These are phyloP conservation scores for Falco punctatus DNA, from an alignment of 2,113 vertebrate genomes.

Conservation along the genomic window DNA sequence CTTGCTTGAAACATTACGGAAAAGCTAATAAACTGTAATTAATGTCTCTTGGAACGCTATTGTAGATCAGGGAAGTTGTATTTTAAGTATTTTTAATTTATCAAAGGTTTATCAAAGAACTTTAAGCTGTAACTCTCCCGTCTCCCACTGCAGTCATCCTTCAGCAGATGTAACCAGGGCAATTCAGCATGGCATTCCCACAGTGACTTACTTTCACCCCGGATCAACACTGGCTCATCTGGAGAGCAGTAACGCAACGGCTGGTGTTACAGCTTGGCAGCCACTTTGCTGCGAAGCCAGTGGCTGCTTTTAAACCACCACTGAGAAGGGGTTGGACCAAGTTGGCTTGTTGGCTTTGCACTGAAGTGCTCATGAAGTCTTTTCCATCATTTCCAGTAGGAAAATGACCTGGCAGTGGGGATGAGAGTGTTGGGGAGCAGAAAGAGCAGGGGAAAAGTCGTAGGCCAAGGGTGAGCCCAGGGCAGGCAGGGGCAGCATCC, in stretches of 20 bases:
- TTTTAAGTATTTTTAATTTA: not conserved
- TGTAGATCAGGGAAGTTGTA: fast-evolving
- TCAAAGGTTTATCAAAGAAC: not conserved
- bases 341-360: not conserved
- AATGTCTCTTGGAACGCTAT: not conserved
- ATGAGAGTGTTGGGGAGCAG: not conserved
- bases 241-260: fast-evolving
- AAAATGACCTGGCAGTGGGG: not conserved
- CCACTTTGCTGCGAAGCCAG: not conserved
- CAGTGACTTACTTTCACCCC: not conserved
- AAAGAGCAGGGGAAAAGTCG: not conserved
- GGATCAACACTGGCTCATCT: not conserved
- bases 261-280: not conserved
- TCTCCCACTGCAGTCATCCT: not conserved
- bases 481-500: too few species aligned
- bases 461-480: not conserved
- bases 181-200: not conserved
- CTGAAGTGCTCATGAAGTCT: not conserved
- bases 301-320: not conserved
- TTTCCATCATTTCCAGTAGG: not conserved
- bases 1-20: not conserved
- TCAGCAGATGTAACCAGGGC: not conserved
- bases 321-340: not conserved
- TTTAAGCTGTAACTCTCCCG: not conserved
- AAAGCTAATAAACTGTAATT: not conserved